These are phyloP conservation scores for Arothron firmamentum DNA, from an alignment of 2,113 vertebrate genomes.

Conservation along the genomic window DNA sequence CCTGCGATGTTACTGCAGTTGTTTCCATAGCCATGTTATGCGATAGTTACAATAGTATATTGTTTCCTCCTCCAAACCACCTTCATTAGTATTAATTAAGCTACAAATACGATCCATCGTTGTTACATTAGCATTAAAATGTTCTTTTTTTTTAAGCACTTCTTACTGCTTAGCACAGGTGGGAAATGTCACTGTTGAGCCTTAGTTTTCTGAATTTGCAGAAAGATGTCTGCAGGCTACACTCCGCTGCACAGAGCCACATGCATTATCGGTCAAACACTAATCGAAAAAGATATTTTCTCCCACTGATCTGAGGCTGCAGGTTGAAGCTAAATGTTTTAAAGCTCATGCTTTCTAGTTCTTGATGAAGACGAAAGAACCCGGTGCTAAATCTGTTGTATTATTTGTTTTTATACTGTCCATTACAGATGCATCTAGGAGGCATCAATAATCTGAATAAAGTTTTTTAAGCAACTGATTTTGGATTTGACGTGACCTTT, in stretches of 20 bases:
- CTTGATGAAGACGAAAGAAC: slow-evolving; percentile 55
- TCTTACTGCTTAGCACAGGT: slow-evolving; percentile 37
- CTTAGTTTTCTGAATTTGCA: slow-evolving; percentile 20
- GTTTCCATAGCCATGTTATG: slow-evolving; percentile 21
- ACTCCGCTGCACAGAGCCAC: background rate
- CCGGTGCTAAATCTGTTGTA: slow-evolving; percentile 68
- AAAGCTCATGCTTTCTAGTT: background rate
- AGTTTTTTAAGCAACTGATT: slow-evolving; percentile 44
- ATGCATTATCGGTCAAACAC: too few species aligned
- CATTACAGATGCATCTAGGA: slow-evolving; percentile 51
- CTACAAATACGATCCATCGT: background rate
- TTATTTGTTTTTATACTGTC: slow-evolving; percentile 66
- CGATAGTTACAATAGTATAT: too few species aligned
- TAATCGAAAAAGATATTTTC: too few species aligned
- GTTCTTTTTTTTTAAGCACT: slow-evolving; percentile 35
- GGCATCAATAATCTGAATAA: slow-evolving; percentile 67
- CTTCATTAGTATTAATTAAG: too few species aligned
- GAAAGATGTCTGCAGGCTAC: slow-evolving; percentile 46
- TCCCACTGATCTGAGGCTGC: too few species aligned
- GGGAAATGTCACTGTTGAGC: slow-evolving; percentile 18
- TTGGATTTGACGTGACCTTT: background rate
- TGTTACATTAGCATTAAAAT: slow-evolving; percentile 35
- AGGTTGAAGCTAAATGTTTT: too few species aligned
- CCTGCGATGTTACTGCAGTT: slow-evolving; percentile 45
- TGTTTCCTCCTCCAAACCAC: background rate